Conservation (phyloP, 2,888 invertebrate genomes). For the Apocheima hispidaria region DNA sequence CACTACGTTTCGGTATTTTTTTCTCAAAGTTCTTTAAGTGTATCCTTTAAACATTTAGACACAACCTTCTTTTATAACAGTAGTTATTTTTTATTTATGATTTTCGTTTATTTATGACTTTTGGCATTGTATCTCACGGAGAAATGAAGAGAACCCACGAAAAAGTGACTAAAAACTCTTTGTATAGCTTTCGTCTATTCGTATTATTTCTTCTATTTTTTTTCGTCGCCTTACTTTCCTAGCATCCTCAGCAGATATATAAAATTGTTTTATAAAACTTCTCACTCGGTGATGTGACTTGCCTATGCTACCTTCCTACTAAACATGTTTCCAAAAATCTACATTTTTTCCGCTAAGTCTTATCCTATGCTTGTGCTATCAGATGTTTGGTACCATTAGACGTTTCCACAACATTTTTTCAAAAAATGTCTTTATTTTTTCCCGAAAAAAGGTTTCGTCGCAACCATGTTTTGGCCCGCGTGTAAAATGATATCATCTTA, state of each 20-base stretch:
- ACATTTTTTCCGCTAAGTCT: constrained; percentile 75
- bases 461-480: constrained; percentile 81
- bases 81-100: constrained; percentile 68
- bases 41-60: constrained; percentile 80
- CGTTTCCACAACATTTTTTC: constrained; percentile 43
- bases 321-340: constrained; percentile 85
- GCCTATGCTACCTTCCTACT: constrained; percentile 70
- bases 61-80: constrained; percentile 82
- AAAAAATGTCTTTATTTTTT: constrained; percentile 48
- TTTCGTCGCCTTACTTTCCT: constrained; percentile 52
- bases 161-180: constrained; percentile 52
- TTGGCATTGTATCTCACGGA: constrained; percentile 74
- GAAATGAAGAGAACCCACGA: constrained; percentile 58
- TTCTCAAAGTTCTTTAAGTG: constrained; percentile 58
- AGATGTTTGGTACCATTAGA: constrained; percentile 66
- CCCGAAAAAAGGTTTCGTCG: constrained; percentile 53
- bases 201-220: constrained; percentile 45
- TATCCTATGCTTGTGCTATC: constrained; percentile 73
- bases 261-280: constrained; percentile 70
- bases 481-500: constrained; percentile 69
- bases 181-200: constrained; percentile 42
- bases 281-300: constrained; percentile 71
- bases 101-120: constrained; percentile 66
- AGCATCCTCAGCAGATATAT: constrained; percentile 64
- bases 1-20: constrained; percentile 66